These are phyloP conservation scores for Lophius americanus DNA, from an alignment of 2,797 vertebrate genomes.

Conservation along the genomic window DNA sequence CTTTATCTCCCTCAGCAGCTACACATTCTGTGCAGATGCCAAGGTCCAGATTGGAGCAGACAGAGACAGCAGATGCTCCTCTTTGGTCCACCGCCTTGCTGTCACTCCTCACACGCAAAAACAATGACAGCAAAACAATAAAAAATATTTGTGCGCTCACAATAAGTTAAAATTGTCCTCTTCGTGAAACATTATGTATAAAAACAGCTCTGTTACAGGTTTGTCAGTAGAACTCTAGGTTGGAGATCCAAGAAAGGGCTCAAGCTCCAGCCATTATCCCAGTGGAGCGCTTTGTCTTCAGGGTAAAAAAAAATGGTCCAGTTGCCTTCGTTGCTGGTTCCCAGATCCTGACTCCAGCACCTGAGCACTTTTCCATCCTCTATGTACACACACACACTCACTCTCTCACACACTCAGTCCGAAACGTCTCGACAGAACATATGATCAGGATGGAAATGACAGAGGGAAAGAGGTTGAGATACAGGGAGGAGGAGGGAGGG, in stretches of 20 bases:
- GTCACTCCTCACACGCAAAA: neutral
- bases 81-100: slow-evolving; percentile 14
- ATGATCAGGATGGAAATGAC: slow-evolving; percentile 63
- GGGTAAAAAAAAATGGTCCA: slow-evolving; percentile 47
- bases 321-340: slow-evolving; percentile 55
- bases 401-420: slow-evolving; percentile 35
- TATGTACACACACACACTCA: slow-evolving; percentile 20
- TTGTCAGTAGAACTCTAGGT: slow-evolving; percentile 27
- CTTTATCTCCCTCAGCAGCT: slow-evolving; percentile 39
- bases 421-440: slow-evolving; percentile 55
- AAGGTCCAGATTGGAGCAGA: slow-evolving; percentile 49
- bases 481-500: slow-evolving; percentile 37
- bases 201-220: slow-evolving; percentile 38
- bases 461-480: slow-evolving; percentile 64
- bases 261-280: slow-evolving; percentile 42
- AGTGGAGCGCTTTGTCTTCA: slow-evolving; percentile 39
- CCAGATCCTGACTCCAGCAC: slow-evolving; percentile 43
- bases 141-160: slow-evolving; percentile 15
- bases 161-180: slow-evolving; percentile 20
- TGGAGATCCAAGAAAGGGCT: slow-evolving; percentile 44
- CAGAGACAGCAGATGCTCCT: slow-evolving; percentile 22
- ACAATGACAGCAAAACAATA: slow-evolving; percentile 35
- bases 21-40: slow-evolving; percentile 41
- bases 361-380: slow-evolving; percentile 67
- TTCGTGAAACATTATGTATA: slow-evolving; percentile 21